These are phyloP conservation scores for Nannobrachium achirus DNA, from an alignment of 2,113 vertebrate genomes.

Conservation along the genomic window DNA sequence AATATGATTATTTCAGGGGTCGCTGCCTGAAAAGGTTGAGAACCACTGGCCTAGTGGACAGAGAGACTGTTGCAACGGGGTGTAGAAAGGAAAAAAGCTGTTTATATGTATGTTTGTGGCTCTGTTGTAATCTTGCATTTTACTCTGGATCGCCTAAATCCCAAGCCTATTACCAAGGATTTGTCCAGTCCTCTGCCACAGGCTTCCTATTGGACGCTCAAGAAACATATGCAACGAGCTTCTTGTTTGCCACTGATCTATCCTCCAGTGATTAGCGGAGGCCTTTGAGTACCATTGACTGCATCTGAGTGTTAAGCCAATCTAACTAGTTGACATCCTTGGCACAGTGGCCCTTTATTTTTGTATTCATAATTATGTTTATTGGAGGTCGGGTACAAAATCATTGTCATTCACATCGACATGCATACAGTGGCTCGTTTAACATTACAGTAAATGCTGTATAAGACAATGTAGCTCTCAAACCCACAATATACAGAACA, in stretches of 20 bases:
- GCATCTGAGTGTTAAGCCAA: slow-evolving; percentile 45
- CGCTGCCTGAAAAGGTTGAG: no score
- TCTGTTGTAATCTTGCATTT: slow-evolving; percentile 71
- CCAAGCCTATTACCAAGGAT: slow-evolving; percentile 79
- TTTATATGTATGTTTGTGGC: slow-evolving; percentile 46
- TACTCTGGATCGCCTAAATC: slow-evolving; percentile 72
- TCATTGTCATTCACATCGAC: no score
- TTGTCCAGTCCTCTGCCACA: slow-evolving; percentile 60
- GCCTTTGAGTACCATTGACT: slow-evolving; percentile 45
- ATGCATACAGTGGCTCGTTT: no score
- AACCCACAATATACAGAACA: no score
- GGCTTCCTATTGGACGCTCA: slow-evolving; percentile 54
- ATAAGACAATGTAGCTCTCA: no score
- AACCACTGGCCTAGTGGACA: no score
- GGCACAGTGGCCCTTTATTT: background rate
- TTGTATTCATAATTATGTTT: no score
- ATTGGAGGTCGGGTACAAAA: no score
- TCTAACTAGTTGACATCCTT: slow-evolving; percentile 47
- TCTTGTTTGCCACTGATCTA: slow-evolving; percentile 54
- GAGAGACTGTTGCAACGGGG: background rate
- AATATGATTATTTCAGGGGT: no score
- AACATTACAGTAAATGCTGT: no score
- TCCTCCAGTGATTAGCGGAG: slow-evolving; percentile 35
- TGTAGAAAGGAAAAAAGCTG: slow-evolving; percentile 44
- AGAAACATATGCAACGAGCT: slow-evolving; percentile 9